A percentile compares a stretch with the other conserved stretches of the same genome.
phyloP scores from a whole-genome alignment of 2,113 vertebrate genomes.

The Potamarius usumacintae region DNA sequence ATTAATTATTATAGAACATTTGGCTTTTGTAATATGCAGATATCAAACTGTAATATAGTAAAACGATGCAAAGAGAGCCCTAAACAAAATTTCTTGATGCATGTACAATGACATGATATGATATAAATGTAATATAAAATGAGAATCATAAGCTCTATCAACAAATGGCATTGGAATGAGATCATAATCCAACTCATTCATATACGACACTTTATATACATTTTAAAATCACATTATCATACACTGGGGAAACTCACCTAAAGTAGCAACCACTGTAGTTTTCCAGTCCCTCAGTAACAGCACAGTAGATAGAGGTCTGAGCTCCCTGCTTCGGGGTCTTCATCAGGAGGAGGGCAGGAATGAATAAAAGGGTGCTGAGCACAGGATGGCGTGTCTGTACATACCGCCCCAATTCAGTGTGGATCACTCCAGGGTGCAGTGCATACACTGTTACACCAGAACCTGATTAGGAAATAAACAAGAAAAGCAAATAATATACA shows the following conservation, averaged over 20 bases:
- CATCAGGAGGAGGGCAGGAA: conserved; percentile 68
- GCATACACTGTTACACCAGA: conserved; percentile 66
- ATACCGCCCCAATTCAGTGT: conserved; percentile 72
- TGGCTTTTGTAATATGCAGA: neutral
- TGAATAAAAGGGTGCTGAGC: conserved; percentile 62
- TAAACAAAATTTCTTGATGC: neutral
- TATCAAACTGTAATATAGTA: neutral
- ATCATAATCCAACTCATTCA: neutral
- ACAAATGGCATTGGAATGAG: neutral
- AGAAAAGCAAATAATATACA: neutral
- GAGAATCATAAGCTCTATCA: neutral
- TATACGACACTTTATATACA: neutral
- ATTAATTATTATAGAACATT: neutral
- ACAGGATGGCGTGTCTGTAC: conserved; percentile 65
- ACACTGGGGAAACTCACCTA: conserved; percentile 62
- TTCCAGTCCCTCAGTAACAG: conserved; percentile 69
- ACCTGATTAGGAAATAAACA: conserved; percentile 55
- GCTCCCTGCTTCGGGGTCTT: conserved; percentile 73
- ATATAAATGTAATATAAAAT: neutral
- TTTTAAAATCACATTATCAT: neutral
- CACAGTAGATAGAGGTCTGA: conserved; percentile 74
- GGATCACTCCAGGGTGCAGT: conserved; percentile 76
- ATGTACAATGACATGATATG: neutral
- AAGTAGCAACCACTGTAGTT: conserved; percentile 67
- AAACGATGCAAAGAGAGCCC: neutral